A percentile compares a stretch with the other conserved stretches of the same genome.
phyloP scores from a whole-genome alignment of 2,888 invertebrate species.

The Eueremaeus valkanovi region DNA sequence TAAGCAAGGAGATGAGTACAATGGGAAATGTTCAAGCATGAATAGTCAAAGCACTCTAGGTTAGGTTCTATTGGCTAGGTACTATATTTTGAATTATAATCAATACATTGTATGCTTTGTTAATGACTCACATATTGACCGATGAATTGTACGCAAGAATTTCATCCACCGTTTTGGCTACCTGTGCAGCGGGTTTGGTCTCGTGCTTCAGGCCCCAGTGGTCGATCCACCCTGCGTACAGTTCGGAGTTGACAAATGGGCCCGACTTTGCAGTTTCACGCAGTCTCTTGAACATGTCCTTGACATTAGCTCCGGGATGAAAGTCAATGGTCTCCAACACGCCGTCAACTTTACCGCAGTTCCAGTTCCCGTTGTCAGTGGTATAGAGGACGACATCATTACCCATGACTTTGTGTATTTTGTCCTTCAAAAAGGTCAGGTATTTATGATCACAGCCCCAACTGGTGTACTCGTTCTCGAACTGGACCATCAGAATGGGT shows the following conservation, averaged over 20 bases:
- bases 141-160: slow-evolving; percentile 57
- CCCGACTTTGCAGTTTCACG: slow-evolving; percentile 59
- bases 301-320: slow-evolving; percentile 40
- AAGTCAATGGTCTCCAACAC: slow-evolving; percentile 65
- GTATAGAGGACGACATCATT: slow-evolving; percentile 71
- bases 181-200: slow-evolving; percentile 55
- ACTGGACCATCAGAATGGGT: slow-evolving; percentile 77
- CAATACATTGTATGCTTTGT: too few species aligned
- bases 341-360: slow-evolving; percentile 65
- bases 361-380: slow-evolving; percentile 62
- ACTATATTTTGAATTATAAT: too few species aligned
- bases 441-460: slow-evolving; percentile 69
- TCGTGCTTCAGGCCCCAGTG: slow-evolving; percentile 73
- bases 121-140: slow-evolving; percentile 53
- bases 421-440: slow-evolving; percentile 63
- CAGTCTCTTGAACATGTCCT: slow-evolving; percentile 50
- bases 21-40: too few species aligned
- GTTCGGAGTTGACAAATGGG: slow-evolving; percentile 84
- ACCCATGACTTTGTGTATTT: slow-evolving; percentile 60
- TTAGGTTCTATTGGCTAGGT: too few species aligned
- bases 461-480: slow-evolving; percentile 91
- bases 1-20: too few species aligned
- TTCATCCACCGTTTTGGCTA: slow-evolving; percentile 58
- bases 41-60: too few species aligned
- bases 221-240: slow-evolving; percentile 85